phyloP scores from a whole-genome alignment of 1,140 invertebrate genomes.

The Stenopsyche tienmushanensis region DNA sequence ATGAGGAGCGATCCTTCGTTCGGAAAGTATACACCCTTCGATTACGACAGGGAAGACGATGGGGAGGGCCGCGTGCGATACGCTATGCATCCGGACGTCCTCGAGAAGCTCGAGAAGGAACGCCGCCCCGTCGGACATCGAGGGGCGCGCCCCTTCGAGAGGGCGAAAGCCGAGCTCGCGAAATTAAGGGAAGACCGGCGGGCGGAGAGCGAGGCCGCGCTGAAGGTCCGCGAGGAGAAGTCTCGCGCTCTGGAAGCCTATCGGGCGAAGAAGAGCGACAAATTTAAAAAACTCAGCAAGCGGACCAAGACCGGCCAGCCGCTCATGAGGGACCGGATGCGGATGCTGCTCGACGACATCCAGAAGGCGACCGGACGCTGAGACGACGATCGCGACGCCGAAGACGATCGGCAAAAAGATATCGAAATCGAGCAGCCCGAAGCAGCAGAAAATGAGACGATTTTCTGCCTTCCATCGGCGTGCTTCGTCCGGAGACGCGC shows the following conservation, averaged over 20 bases:
- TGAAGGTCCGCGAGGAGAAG: constrained; percentile 57
- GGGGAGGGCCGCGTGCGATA: constrained; percentile 44
- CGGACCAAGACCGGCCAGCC: constrained; percentile 77
- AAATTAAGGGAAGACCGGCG: constrained; percentile 60
- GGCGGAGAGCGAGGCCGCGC: constrained; percentile 53
- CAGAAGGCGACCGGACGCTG: no score
- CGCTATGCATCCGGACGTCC: constrained; percentile 51
- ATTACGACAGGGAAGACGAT: constrained; percentile 42
- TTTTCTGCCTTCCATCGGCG: no score
- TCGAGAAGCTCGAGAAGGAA: constrained; percentile 43
- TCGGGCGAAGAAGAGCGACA: constrained; percentile 64
- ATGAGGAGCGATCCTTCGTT: constrained; percentile 51
- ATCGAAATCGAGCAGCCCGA: no score
- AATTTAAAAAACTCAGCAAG: constrained; percentile 66
- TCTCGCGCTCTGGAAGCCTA: constrained; percentile 64
- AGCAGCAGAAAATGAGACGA: no score
- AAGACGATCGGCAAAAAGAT: no score
- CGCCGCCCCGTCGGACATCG: constrained; percentile 9
- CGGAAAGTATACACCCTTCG: constrained; percentile 39
- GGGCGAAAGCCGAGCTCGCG: constrained; percentile 58
- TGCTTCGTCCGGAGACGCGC: no score
- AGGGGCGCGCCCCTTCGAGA: constrained; percentile 50
- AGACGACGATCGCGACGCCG: no score
- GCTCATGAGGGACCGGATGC: constrained; percentile 72
- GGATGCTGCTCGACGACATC: constrained; percentile 71